Conservation (phyloP, 2,888 invertebrate species). For the Eurytoma adleriae region DNA sequence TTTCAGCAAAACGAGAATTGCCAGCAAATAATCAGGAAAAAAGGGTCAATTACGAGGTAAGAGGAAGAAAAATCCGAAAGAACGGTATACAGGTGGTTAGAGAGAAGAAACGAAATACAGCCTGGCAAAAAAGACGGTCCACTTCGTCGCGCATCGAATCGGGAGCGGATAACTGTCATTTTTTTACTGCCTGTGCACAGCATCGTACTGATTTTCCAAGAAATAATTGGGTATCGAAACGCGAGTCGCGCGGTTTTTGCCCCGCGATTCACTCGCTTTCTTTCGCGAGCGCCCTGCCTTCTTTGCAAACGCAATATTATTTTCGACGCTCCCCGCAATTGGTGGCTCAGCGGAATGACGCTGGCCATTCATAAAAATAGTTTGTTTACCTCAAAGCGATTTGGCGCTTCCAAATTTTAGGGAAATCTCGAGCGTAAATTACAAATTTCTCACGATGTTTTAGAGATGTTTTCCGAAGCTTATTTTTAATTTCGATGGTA, state of each 20-base stretch:
- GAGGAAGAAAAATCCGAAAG: not conserved
- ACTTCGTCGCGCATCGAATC: constrained; percentile 26
- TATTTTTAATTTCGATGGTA: not conserved
- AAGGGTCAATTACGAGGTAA: not conserved
- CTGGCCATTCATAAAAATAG: constrained; percentile 39
- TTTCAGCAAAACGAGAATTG: too few relatives aligned
- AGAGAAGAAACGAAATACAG: constrained; percentile 28
- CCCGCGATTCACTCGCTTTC: not conserved
- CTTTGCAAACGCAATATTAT: not conserved
- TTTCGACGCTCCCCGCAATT: constrained; percentile 5
- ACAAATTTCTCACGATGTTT: not conserved
- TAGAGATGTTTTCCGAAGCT: not conserved
- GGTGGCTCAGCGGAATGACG: not conserved
- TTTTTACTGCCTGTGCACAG: not conserved
- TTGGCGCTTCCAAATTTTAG: not conserved
- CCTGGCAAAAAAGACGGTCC: constrained; percentile 30
- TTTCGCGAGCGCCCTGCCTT: not conserved
- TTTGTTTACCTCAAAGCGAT: constrained; percentile 12
- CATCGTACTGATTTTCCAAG: too few relatives aligned
- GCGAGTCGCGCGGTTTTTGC: too few relatives aligned
- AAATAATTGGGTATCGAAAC: too few relatives aligned
- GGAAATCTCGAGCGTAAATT: not conserved
- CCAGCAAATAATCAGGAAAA: not conserved
- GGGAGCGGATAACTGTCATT: constrained; percentile 44
- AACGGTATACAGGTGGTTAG: constrained; percentile 42